Conservation (phyloP, 2,113 vertebrate genomes). For the Nothobranchius kuhntae region DNA sequence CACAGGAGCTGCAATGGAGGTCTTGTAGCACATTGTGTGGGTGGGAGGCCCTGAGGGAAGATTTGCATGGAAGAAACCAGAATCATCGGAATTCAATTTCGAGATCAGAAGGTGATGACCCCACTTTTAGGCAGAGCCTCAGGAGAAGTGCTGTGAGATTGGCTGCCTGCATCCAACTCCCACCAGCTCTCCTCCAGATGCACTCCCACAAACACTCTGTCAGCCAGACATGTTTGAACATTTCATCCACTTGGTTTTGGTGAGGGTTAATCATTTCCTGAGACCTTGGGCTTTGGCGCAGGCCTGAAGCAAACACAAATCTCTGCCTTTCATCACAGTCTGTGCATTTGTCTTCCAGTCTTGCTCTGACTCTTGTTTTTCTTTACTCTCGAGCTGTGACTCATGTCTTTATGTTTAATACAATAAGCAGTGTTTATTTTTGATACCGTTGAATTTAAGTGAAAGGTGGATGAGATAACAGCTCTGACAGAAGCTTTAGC, state of each 20-base stretch:
- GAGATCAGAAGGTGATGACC: slow-evolving; percentile 71
- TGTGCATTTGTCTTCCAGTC: slow-evolving; percentile 26
- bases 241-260: slow-evolving; percentile 45
- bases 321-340: slow-evolving; percentile 26
- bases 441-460: slow-evolving; percentile 7
- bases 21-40: slow-evolving; percentile 41
- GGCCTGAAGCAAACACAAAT: slow-evolving; percentile 36
- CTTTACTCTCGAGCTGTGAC: background rate
- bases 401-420: slow-evolving; percentile 21
- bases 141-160: slow-evolving; percentile 58
- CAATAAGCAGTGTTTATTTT: slow-evolving; percentile 20
- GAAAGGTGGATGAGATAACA: slow-evolving; percentile 34
- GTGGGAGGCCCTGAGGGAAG: slow-evolving; percentile 53
- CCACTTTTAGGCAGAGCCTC: slow-evolving; percentile 68
- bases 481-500: slow-evolving; percentile 20
- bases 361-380: background rate
- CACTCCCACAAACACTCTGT: slow-evolving; percentile 23
- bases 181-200: slow-evolving; percentile 39
- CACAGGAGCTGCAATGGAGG: slow-evolving; percentile 19
- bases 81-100: slow-evolving; percentile 77
- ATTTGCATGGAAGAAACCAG: slow-evolving; percentile 53
- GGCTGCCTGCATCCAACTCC: slow-evolving; percentile 54
- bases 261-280: slow-evolving; percentile 73
- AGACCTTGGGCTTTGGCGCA: slow-evolving; percentile 43
- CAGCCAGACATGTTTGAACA: slow-evolving; percentile 19